Evolutionary conservation across 1,140 invertebrate genomes (phyloP), one percentile per base, ranked within the genome.

Genomic region (Whitmania pigra): DNA sequence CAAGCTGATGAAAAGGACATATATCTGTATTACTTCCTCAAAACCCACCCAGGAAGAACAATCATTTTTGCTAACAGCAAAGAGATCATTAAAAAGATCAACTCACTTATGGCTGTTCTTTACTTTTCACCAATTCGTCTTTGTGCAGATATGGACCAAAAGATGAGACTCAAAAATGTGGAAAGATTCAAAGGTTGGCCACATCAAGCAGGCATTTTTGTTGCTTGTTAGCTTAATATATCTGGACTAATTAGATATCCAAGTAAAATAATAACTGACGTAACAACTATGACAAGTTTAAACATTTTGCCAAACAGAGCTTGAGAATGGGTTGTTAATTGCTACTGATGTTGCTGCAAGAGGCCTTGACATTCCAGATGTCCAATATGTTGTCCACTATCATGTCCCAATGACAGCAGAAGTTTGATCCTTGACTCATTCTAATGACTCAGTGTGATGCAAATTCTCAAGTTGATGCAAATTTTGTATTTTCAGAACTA

Each of bases 61-160:
- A 86, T 99, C 43, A 88, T 99, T n/a, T 99, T 98, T 84, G 93
- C 91, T 77, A 98, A 98, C 83, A 95, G 92, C 70, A 96, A 97
- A 73, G 91, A 92, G 71, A 93, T 92, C 82, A 90, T 97, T 0
- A 83, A 91, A 73, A 77, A 92, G 73, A 84, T 99, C 57, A 86
- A 89, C 0, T 90, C 89, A 71, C 80, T 99, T 25, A 88, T 99
- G 53, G 86, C 84, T 0, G 81, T 92, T 73, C 85, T 99, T 4
- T 83, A 89, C 70, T 89, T 88, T 78, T 84, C 87, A 13, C 89
- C 93, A 3, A 82, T 94, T 67, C 88, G 92, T 0, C 79, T 99
- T 0, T 94, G 99, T 83, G 92, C 95, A 0, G 90, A 88, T 76
- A 96, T 99, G 94, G 88, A 90, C 57, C 96, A 99, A 78, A 87